phyloP scores from a whole-genome alignment of 1,140 invertebrate species.

The Solenopsis fugax region DNA sequence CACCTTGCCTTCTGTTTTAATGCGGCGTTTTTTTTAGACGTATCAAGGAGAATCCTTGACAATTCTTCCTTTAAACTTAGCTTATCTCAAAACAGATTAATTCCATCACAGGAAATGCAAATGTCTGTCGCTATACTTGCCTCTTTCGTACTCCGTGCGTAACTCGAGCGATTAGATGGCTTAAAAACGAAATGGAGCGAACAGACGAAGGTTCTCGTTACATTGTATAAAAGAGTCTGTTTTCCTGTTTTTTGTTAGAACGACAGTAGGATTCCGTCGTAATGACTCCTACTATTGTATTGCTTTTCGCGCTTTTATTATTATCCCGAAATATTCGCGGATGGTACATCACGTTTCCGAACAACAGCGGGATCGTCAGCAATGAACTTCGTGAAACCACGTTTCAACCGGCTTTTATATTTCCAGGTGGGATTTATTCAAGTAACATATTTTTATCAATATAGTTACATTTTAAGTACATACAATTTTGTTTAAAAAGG shows the following conservation, averaged over 20 bases:
- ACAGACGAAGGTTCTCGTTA: slow-evolving; percentile 11
- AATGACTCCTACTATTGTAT: slow-evolving; percentile 24
- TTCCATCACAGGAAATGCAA: slow-evolving; percentile 5
- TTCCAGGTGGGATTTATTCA: slow-evolving; percentile 67
- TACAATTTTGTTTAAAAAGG: background rate
- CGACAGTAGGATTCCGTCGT: slow-evolving; percentile 6
- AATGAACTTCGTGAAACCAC: slow-evolving; percentile 39
- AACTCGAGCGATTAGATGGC: slow-evolving; percentile 64
- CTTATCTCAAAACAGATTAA: slow-evolving; percentile 22
- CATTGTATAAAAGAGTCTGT: slow-evolving; percentile 30
- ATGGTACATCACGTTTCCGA: slow-evolving; percentile 35
- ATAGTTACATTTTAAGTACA: background rate
- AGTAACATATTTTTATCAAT: background rate
- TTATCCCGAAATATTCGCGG: slow-evolving; percentile 1
- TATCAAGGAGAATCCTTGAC: background rate
- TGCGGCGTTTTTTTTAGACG: background rate
- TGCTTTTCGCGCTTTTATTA: background rate
- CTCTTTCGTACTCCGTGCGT: slow-evolving; percentile 58
- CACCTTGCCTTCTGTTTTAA: background rate
- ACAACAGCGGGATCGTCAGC: background rate
- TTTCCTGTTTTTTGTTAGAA: slow-evolving; percentile 10
- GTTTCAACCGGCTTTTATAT: slow-evolving; percentile 48
- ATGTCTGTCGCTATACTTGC: slow-evolving; percentile 24
- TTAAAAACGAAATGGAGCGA: slow-evolving; percentile 55
- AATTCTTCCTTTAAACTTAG: slow-evolving; percentile 4